These are phyloP conservation scores for Simalia tracyae DNA, from an alignment of 2,797 vertebrate genomes.

Conservation along the genomic window DNA sequence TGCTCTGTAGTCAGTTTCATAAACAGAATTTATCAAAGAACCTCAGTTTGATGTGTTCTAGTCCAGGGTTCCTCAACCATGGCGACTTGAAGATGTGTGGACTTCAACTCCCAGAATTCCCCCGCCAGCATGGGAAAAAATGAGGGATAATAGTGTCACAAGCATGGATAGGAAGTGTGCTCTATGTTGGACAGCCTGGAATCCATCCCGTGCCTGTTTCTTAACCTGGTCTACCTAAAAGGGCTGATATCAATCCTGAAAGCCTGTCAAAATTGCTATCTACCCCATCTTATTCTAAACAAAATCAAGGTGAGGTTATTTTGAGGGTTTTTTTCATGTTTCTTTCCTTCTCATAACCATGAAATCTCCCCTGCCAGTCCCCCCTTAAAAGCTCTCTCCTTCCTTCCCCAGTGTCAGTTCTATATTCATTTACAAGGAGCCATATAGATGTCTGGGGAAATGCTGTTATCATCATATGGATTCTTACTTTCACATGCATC, in stretches of 20 bases:
- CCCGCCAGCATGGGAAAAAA: not conserved
- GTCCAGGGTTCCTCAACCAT: too few species aligned
- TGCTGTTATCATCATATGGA: not conserved
- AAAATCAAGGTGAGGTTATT: not conserved
- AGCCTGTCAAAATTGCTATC: not conserved
- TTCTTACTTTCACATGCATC: not conserved
- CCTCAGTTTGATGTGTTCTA: too few species aligned
- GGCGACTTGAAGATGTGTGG: too few species aligned
- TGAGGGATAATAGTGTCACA: not conserved
- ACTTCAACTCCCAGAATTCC: too few species aligned
- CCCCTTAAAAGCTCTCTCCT: not conserved
- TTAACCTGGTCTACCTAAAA: not conserved
- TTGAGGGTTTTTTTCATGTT: not conserved
- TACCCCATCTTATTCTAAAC: not conserved
- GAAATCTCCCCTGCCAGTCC: not conserved
- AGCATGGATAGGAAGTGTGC: not conserved
- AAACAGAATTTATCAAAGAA: not conserved
- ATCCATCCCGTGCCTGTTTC: not conserved
- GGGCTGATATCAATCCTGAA: not conserved
- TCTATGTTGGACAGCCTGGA: not conserved
- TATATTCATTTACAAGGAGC: not conserved
- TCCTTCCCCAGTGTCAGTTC: not conserved
- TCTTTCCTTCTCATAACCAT: not conserved
- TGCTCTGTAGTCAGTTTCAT: not conserved
- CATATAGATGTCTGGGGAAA: not conserved